These are phyloP conservation scores for Nyctibius bracteatus DNA, from an alignment of 2,113 vertebrate genomes.

Conservation along the genomic window DNA sequence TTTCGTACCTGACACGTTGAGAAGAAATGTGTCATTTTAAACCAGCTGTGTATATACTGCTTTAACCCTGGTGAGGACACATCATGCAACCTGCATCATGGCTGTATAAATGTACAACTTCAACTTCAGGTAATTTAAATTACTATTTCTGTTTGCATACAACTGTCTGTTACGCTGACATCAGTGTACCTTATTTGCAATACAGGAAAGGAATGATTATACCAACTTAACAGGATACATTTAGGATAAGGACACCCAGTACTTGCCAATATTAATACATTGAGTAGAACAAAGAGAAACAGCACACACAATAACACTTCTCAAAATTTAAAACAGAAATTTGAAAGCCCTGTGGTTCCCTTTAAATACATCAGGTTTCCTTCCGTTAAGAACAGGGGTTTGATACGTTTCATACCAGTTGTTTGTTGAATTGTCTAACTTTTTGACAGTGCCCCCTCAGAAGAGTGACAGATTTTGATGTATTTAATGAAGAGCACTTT, in stretches of 20 bases:
- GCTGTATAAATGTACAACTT: not conserved
- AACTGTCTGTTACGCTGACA: not conserved
- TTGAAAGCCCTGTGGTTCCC: not conserved
- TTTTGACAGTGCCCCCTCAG: not conserved
- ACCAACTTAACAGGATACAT: not conserved
- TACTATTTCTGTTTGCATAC: not conserved
- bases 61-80: constrained; percentile 11
- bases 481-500: constrained; percentile 42
- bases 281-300: not conserved
- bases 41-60: constrained; percentile 17
- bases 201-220: not conserved
- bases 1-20: not conserved
- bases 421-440: constrained; percentile 13
- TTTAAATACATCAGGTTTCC: not conserved
- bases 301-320: not conserved
- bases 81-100: not conserved
- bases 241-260: not conserved
- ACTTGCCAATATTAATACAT: not conserved
- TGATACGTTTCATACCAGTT: not conserved
- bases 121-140: not conserved
- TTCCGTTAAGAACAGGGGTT: not conserved
- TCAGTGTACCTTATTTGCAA: not conserved
- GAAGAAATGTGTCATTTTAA: constrained; percentile 22
- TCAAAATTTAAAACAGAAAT: not conserved
- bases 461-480: constrained; percentile 23